Evolutionary conservation across 2,113 vertebrate species (phyloP).

Genomic region (Silurus asotus): DNA sequence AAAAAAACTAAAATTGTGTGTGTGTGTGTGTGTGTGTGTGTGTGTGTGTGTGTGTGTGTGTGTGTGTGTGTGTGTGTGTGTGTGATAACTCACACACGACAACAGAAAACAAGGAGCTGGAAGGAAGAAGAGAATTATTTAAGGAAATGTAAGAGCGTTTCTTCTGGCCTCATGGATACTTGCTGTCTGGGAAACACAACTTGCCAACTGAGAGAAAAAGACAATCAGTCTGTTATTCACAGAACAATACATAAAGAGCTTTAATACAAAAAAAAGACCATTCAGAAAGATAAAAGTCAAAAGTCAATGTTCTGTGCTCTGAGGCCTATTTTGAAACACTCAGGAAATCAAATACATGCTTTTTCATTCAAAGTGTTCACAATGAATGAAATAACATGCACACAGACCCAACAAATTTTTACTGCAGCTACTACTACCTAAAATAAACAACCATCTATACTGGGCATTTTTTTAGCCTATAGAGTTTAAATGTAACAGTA

Average conservation of each 20-base stretch:
- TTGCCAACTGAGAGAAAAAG: conserved; percentile 81
- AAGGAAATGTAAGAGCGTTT: conserved; percentile 97
- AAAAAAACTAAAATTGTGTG: too few species aligned
- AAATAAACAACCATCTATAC: too few species aligned
- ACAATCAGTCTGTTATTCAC: not conserved
- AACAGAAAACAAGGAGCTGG: conserved; percentile 91
- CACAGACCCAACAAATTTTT: not conserved
- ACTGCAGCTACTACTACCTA: too few species aligned
- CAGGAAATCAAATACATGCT: not conserved
- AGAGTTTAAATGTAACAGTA: too few species aligned
- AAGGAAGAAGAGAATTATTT: conserved; percentile 94
- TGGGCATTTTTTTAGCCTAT: too few species aligned
- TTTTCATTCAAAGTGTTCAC: too few species aligned
- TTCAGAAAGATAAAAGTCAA: conserved; percentile 4
- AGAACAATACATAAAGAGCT: not conserved
- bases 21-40: too few species aligned
- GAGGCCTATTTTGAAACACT: not conserved
- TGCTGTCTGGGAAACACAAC: conserved; percentile 95
- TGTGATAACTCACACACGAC: conserved; percentile 87
- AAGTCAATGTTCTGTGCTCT: not conserved
- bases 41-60: not conserved
- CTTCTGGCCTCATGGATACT: conserved; percentile 92
- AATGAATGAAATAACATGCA: too few species aligned
- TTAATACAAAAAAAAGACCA: not conserved
- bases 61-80: too few species aligned